These are phyloP conservation scores for Leucophora obtusa DNA, from an alignment of 2,888 invertebrate genomes.

Conservation along the genomic window DNA sequence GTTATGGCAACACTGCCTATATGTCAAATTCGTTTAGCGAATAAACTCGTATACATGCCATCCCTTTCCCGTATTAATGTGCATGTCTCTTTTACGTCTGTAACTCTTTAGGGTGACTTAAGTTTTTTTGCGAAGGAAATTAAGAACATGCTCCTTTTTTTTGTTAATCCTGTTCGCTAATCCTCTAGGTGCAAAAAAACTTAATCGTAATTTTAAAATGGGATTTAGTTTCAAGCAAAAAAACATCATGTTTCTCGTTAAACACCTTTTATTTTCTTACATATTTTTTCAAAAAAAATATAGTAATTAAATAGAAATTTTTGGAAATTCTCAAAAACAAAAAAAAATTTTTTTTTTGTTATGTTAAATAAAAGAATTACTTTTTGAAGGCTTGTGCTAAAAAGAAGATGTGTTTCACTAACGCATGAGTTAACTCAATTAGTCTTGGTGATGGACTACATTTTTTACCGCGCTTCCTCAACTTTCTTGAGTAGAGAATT, in stretches of 20 bases:
- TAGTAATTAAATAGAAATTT: constrained; percentile 19
- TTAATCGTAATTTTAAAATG: constrained; percentile 68
- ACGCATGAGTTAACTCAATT: background rate
- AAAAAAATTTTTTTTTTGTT: background rate
- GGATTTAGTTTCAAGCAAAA: constrained; percentile 34
- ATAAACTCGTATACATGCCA: background rate
- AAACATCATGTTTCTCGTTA: constrained; percentile 9
- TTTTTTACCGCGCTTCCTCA: background rate
- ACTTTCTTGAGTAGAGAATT: background rate
- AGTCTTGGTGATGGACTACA: background rate
- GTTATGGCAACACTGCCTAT: too few relatives aligned
- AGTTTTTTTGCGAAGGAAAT: constrained; percentile 4
- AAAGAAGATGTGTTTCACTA: background rate
- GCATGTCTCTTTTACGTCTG: background rate
- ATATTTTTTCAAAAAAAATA: background rate
- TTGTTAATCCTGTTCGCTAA: constrained; percentile 35
- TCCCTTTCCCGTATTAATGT: background rate
- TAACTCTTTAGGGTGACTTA: constrained; percentile 29
- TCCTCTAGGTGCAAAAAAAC: constrained; percentile 70
- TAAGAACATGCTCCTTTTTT: constrained; percentile 8
- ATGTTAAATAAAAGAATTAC: background rate
- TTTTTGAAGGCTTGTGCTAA: background rate
- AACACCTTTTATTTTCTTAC: constrained; percentile 37
- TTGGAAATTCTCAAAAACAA: constrained; percentile 32
- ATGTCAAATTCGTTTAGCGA: background rate